These are phyloP conservation scores for Catagonus wagneri DNA, from an alignment of 2,113 vertebrate species.

Conservation along the genomic window DNA sequence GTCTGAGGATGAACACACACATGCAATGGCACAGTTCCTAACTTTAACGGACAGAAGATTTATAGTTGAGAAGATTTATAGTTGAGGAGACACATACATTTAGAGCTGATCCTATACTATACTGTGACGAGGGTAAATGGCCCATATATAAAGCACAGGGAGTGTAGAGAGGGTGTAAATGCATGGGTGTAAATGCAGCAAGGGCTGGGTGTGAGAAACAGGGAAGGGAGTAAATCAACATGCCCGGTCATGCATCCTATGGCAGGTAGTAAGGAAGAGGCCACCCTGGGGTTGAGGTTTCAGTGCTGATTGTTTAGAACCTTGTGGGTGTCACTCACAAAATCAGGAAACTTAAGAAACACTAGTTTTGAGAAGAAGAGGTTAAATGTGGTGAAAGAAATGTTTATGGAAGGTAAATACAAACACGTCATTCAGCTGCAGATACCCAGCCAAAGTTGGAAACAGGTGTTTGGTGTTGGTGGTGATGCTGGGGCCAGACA, in stretches of 20 bases:
- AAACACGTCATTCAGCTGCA: not conserved
- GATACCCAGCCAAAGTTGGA: not conserved
- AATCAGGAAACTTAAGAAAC: not conserved
- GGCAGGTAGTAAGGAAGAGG: not conserved
- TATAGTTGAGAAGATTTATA: not conserved
- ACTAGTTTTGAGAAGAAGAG: not conserved
- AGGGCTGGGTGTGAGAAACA: not conserved
- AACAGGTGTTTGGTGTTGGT: too few relatives aligned
- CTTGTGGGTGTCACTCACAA: not conserved
- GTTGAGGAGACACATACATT: fast-evolving
- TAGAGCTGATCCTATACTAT: too few relatives aligned
- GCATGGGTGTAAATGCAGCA: fast-evolving
- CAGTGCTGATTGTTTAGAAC: not conserved
- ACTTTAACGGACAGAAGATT: too few relatives aligned
- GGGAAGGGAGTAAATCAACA: fast-evolving
- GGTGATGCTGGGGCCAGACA: not conserved
- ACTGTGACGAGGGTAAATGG: fast-evolving
- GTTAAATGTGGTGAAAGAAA: not conserved
- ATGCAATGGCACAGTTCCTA: too few relatives aligned
- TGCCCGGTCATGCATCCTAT: fast-evolving
- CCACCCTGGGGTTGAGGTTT: not conserved
- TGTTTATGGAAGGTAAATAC: not conserved
- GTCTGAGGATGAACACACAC: not conserved
- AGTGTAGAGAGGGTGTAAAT: not conserved
- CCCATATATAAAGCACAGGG: not conserved